Evolutionary conservation across 2,888 invertebrate genomes (phyloP), one percentile per base, ranked within the genome.

Genomic region (Oligia fasciuncula): DNA sequence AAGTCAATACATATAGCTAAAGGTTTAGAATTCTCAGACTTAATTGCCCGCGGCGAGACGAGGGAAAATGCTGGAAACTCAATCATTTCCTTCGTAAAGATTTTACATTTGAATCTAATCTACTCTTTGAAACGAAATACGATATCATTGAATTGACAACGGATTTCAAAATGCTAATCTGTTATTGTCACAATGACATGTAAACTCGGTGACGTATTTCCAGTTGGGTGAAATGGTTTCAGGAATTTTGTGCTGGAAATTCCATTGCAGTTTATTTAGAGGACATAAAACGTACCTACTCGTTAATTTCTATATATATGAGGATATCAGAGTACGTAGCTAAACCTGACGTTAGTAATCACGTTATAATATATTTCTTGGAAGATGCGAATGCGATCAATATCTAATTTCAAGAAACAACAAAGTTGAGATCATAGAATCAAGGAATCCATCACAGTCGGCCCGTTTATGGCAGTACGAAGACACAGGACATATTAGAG

Each of bases 11-110:
- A 73, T 72, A 76, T 74, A 71, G 75, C 29, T 68, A 49, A 79
- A 62, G 51, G 70, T 79, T 83, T 70, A 51, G 54, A 80, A 75
- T 73, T 62, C 71, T 77, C 35, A 35, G 65, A 71, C 66, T 81
- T 77, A 76, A 85, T 80, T 66, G 75, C 17, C 29, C 29, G 51
- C 67, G 35, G 57, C 49, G 29, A 73, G 29, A 51, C 54, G 43
- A 67, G 14, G 29, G 29, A n/a, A 71, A 78, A 46, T 72, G 65
- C 19, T 65, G 13, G 54, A 76, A 76, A 70, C 9, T 72, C 43
- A 72, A 73, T 60, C 4, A 65, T 65, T 72, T 65, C 6, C 14
- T 68, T 6, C 51, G 67, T 46, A 46, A 57, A 73, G 17, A 67
- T 73, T 54, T 65, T 40, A 49, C 17, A 46, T 74, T 60, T 23